Conservation (phyloP, 2,888 invertebrate species). For the Synanthedon andrenaeformis region DNA sequence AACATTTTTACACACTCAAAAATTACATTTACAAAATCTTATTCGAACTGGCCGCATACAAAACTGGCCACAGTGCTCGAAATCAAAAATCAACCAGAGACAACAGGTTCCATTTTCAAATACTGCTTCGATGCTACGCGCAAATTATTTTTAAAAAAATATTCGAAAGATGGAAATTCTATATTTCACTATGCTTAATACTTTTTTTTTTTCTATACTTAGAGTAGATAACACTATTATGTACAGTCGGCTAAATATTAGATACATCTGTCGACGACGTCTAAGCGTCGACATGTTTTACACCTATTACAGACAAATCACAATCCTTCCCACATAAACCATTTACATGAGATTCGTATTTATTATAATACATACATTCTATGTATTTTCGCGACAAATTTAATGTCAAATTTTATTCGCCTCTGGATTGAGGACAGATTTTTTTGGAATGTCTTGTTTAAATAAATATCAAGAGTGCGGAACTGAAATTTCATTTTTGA, state of each 20-base stretch:
- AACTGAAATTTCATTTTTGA: too few species aligned
- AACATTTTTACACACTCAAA: constrained; percentile 33
- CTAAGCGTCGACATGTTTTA: constrained; percentile 10
- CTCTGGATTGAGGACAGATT: too few species aligned
- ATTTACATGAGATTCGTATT: constrained; percentile 5
- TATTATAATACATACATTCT: not conserved
- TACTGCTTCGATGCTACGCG: constrained; percentile 63
- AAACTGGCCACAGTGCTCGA: constrained; percentile 11
- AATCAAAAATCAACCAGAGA: constrained; percentile 1
- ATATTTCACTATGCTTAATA: constrained; percentile 46
- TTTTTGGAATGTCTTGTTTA: too few species aligned
- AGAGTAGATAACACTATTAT: constrained; percentile 40
- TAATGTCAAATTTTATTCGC: too few species aligned
- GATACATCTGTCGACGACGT: constrained; percentile 19
- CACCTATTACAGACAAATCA: constrained; percentile 1
- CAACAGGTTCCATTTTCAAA: constrained; percentile 16
- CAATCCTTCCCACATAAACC: constrained; percentile 1
- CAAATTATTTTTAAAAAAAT: constrained; percentile 48
- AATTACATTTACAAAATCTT: constrained; percentile 37
- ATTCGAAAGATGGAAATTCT: constrained; percentile 35
- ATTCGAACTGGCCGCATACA: constrained; percentile 42
- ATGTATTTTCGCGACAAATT: too few species aligned
- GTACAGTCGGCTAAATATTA: constrained; percentile 43
- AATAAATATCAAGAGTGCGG: too few species aligned
- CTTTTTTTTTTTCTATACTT: constrained; percentile 35